Base-by-base conservation (phyloP, 2,888 invertebrate genomes). In the Drosophila borborema region DNA sequence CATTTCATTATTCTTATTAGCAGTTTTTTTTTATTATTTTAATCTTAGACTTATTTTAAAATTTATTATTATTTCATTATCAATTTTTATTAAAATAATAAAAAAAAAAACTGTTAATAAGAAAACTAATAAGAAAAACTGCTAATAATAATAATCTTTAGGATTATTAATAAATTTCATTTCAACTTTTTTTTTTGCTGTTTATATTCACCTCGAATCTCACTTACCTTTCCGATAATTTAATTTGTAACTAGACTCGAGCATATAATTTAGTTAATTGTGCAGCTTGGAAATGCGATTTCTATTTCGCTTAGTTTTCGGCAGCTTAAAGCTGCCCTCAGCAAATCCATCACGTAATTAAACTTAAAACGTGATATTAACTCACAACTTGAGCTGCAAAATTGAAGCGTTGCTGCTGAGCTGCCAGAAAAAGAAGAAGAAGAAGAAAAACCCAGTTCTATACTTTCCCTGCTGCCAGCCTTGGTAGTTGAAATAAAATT, bases 281-380 rank as follows among this genome's bases (percentile, higher is more conserved):
- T 14, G 48, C 16, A 20, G 4, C 48, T 31, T 10, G 34, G 12
- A 48, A 59, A 43, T 64, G 41, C 36, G 23, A 51, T 40, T 40
- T 40, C 40, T 45, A 20, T 40, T 45, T 14, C 20, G 31, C 46
- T 23, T 23, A 16, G 49, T 12, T 36, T 61, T 66, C 3, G 65
- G 71, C 59, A 71, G 62, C 68, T 79, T 77, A 45, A 72, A 79
- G 70, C 62, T 63, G 48, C 49, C 38, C 53, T 31, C 65, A 45
- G 61, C 65, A 65, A 81, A 84, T 80, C 84, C 74, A 80, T 81
- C 86, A 86, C 84, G 86, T 84, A 82, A 80, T 84, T 80, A 80
- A 84, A 77, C 78, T 68, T 69, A 74, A 80, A 70, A 86, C 80
- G 86, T 86, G 80, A 86, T 86, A 81, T 84, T 85, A 86, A 85